Evolutionary conservation across 1,140 invertebrate genomes (phyloP), one percentile per base, ranked within the genome.

Genomic region (Pseudomyrmex flavicornis): DNA sequence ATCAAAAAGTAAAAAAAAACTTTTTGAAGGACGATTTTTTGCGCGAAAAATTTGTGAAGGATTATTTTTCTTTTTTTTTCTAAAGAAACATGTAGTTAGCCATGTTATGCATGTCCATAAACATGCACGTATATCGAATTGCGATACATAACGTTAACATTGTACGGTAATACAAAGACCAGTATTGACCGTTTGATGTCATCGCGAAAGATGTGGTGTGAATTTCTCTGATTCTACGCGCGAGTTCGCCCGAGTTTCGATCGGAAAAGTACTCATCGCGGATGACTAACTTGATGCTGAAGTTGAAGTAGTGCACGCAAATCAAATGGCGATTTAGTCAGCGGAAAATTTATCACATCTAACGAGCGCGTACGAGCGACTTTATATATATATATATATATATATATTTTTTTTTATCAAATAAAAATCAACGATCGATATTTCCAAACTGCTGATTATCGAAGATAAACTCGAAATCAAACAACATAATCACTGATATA

Each of bases 301-400:
- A 35, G 12, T 70, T n/a, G 65, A 68, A 20, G 54, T 58, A 15
- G 48, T 7, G 15, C 44, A 35, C 26, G 3, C 59, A 46, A 61
- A 61, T 50, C 59, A 58, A 8, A 26, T 26, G 54, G 4, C 46
- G 54, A 50, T 61, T 58, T 44, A 59, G 12, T 35, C 15, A 58
- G 44, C 12, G 66, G 76, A 80, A 70, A 80, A 80, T 80, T 80
- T 79, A 58, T 80, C 66, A 17, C 63, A 13, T 44, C 48, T 9
- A 15, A 26, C 52, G 2, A 26, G 65, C 35, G 35, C 26, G 15
- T 58, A 44, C 12, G n/a, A 54, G 15, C n/a, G 20, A 15, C 15
- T 20, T 59, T 17, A 9, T 35, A 35, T 35, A 35, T 35, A 35
- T 35, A 35, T 35, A n/a, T 17, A 9, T 35, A 35, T 35, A 35